Base-by-base conservation (phyloP, 1,140 invertebrate species). In the Heliconius hermathena region DNA sequence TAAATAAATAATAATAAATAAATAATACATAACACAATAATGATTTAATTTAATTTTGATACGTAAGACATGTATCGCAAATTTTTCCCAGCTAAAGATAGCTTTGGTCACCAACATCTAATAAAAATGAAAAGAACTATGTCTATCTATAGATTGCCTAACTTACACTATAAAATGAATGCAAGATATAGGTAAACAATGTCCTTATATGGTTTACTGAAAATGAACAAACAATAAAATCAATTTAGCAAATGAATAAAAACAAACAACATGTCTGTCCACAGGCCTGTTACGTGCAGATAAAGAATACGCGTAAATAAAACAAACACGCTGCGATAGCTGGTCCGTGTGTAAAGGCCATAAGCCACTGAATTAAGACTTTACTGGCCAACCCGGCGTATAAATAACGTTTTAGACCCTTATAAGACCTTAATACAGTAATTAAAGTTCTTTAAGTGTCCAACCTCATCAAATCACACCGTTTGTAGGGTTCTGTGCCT, bases 381-480 rank as follows among this genome's bases (percentile, higher is more conserved):
- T 78, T n/a, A 81, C 54, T 11, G 46, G 74, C 72, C 33, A 13
- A 33, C 66, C 71, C 22, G 76, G 41, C 71, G 80, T 75, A 78
- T 81, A 81, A 78, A 81, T 81, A 81, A 77, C 82, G 74, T 79
- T 79, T 52, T 74, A 73, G 57, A n/a, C 18, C 78, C 82, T 78
- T 83, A 83, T 83, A 81, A 60, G 79, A 60, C 33, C 29, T 80
- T 79, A 81, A 77, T 78, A 54, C 73, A 79, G 77, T 76, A 81
- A 81, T 81, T 81, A 83, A 79, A 83, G 76, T 81, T 74, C 78
- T 70, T 76, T 76, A 83, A 83, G 36, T 79, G 77, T 81, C 78
- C 26, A 41, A 79, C 76, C 80, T 78, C 80, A 81, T 78, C 82
- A 77, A 78, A 78, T 78, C 70, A 83, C 79, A 72, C 79, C 49